phyloP scores from a whole-genome alignment of 2,888 invertebrate genomes.

The Ditula angustiorana region DNA sequence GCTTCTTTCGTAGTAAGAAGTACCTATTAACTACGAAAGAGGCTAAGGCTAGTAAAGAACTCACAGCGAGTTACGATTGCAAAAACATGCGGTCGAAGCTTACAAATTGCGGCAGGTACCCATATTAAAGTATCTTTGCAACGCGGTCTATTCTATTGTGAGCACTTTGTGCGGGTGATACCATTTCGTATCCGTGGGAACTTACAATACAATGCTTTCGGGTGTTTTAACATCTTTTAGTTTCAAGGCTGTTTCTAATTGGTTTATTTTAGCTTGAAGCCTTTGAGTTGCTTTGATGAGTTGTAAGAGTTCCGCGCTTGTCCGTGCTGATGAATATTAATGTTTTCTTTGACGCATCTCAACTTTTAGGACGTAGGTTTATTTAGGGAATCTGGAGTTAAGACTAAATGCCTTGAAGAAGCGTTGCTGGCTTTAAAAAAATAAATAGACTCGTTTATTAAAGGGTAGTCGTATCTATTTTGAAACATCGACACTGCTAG shows the following conservation, averaged over 20 bases:
- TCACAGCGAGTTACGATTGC: not conserved
- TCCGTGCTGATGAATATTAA: not conserved
- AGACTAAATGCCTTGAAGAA: too few species aligned
- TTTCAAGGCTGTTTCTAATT: conserved; percentile 4
- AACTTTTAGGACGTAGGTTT: too few species aligned
- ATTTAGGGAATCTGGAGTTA: not conserved
- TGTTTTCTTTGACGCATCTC: not conserved
- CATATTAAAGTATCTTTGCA: not conserved
- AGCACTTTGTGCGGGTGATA: not conserved
- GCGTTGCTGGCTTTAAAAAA: too few species aligned
- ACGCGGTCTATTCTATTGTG: not conserved
- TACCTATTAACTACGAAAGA: too few species aligned
- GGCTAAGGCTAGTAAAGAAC: too few species aligned
- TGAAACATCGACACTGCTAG: too few species aligned
- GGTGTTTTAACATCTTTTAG: conserved; percentile 4
- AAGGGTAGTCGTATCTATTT: too few species aligned
- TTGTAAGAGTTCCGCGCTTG: not conserved
- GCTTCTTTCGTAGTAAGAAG: too few species aligned
- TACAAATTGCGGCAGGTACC: not conserved
- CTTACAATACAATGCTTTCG: not conserved
- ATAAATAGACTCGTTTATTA: too few species aligned
- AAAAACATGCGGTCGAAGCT: not conserved
- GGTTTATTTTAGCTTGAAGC: not conserved
- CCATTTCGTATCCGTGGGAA: conserved; percentile 1
- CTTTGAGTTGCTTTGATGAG: not conserved